These are phyloP conservation scores for Piaya cayana DNA, from an alignment of 2,113 vertebrate genomes.

Conservation along the genomic window DNA sequence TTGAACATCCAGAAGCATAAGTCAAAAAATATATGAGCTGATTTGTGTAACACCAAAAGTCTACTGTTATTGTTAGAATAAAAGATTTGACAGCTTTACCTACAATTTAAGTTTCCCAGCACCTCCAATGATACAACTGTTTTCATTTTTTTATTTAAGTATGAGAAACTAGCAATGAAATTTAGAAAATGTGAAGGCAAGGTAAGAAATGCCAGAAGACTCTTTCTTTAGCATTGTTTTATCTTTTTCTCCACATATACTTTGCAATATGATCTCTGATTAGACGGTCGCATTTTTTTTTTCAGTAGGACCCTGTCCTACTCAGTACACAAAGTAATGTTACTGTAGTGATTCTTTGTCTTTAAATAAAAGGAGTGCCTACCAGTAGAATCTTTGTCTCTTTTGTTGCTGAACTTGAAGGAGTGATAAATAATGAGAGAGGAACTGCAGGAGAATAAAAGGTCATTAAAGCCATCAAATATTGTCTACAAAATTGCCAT, in stretches of 20 bases:
- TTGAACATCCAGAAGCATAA: not conserved
- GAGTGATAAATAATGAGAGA: not conserved
- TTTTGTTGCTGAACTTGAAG: not conserved
- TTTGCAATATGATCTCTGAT: not conserved
- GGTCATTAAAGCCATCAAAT: not conserved
- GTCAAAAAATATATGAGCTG: not conserved
- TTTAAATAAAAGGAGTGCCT: not conserved
- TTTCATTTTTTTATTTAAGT: not conserved
- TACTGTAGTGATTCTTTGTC: not conserved
- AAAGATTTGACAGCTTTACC: not conserved
- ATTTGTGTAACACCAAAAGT: not conserved
- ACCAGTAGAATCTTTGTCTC: not conserved
- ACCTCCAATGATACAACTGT: not conserved
- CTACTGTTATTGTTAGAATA: not conserved
- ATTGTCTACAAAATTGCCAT: not conserved
- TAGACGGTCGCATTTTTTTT: not conserved
- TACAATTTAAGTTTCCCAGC: not conserved
- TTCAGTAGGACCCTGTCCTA: not conserved
- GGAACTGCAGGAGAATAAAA: not conserved
- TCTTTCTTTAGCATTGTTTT: not conserved
- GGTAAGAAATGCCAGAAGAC: not conserved
- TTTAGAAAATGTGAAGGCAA: not conserved
- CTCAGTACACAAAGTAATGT: rapidly evolving
- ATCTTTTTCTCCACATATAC: not conserved
- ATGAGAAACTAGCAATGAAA: rapidly evolving